Conservation (phyloP, 2,888 invertebrate genomes). For the Acanthosepion esculentum region DNA sequence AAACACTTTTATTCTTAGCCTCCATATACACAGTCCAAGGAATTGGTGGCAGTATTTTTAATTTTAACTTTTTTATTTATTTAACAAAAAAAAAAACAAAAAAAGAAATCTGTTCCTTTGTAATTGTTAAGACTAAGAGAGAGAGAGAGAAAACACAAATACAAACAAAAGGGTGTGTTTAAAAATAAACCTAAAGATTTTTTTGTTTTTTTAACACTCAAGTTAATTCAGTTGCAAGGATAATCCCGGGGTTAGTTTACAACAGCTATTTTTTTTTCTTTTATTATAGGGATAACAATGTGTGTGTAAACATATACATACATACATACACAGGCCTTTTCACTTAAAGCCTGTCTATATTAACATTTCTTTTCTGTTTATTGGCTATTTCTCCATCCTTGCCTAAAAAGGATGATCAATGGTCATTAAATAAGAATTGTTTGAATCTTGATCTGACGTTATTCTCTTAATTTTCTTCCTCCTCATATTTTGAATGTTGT, state of each 20-base stretch:
- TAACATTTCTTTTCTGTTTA: too few species aligned
- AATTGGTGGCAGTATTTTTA: background rate
- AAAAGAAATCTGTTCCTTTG: background rate
- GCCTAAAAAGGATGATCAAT: too few species aligned
- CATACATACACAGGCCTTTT: too few species aligned
- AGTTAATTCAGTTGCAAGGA: background rate
- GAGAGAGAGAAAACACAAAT: background rate
- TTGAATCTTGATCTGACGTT: too few species aligned
- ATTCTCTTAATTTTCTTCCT: too few species aligned
- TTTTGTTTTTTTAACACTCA: too few species aligned
- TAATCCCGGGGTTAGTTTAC: background rate
- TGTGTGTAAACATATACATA: too few species aligned
- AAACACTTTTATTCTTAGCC: background rate
- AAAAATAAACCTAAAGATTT: background rate
- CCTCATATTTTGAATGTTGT: too few species aligned
- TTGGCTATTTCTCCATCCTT: too few species aligned
- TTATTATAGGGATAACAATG: background rate
- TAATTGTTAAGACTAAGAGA: background rate
- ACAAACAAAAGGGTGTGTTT: background rate
- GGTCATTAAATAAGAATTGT: too few species aligned
- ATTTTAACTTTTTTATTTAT: background rate
- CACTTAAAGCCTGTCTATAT: too few species aligned
- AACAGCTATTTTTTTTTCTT: background rate
- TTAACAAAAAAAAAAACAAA: too few species aligned
- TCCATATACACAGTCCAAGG: background rate